Evolutionary conservation across 2,113 vertebrate species (phyloP).

Genomic region (Aptenodytes patagonicus): DNA sequence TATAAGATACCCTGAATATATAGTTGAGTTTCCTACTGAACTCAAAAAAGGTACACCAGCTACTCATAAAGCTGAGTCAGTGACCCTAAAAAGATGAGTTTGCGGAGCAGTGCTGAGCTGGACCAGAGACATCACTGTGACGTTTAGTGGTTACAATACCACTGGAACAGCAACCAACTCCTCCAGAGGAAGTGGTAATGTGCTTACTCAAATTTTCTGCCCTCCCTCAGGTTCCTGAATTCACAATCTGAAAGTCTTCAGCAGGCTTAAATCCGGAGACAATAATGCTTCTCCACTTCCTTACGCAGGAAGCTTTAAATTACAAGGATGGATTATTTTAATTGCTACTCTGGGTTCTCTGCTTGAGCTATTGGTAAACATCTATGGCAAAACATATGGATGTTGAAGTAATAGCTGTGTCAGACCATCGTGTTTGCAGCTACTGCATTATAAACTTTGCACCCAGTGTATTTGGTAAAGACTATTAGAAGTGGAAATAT

Average conservation of each 20-base stretch:
- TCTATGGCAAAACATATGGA: background rate
- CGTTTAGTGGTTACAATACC: slow-evolving; percentile 64
- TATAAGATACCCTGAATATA: slow-evolving; percentile 28
- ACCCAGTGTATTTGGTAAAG: background rate
- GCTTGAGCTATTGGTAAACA: slow-evolving; percentile 60
- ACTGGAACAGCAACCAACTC: slow-evolving; percentile 54
- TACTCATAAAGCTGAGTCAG: slow-evolving; percentile 45
- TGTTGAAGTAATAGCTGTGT: background rate
- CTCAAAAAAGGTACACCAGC: slow-evolving; percentile 15
- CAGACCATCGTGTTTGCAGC: background rate
- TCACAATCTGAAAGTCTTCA: slow-evolving; percentile 51
- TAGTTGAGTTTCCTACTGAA: slow-evolving; percentile 14
- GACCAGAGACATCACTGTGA: slow-evolving; percentile 47
- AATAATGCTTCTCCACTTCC: slow-evolving; percentile 64
- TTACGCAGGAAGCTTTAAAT: slow-evolving; percentile 75
- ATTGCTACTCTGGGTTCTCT: slow-evolving; percentile 64
- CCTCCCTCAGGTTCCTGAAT: slow-evolving; percentile 44
- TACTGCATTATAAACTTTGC: background rate
- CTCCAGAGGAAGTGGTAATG: slow-evolving; percentile 50
- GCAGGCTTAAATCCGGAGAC: slow-evolving; percentile 33
- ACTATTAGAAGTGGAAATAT: background rate
- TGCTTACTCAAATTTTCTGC: slow-evolving; percentile 38
- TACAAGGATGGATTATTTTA: slow-evolving; percentile 70
- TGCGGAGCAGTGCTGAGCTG: slow-evolving; percentile 30
- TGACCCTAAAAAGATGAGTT: slow-evolving; percentile 25